These are phyloP conservation scores for Bradysia coprophila DNA, from an alignment of 1,140 invertebrate species.

Conservation along the genomic window DNA sequence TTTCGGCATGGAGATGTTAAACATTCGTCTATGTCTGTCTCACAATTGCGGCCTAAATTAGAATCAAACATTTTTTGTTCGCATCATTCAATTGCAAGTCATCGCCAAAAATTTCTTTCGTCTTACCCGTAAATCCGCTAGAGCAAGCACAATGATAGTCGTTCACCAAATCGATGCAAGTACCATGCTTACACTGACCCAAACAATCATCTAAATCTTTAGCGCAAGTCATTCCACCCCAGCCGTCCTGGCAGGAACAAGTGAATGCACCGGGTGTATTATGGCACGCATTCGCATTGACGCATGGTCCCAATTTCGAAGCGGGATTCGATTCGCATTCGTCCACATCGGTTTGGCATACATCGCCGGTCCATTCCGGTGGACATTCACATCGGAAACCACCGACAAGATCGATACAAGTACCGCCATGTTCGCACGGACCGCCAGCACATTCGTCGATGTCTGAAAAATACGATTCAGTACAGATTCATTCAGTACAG, in stretches of 20 bases:
- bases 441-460: slow-evolving; percentile 69
- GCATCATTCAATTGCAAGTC: neutral
- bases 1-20: slow-evolving; percentile 59
- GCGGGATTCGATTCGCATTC: slow-evolving; percentile 32
- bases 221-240: slow-evolving; percentile 73
- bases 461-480: no score
- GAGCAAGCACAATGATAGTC: slow-evolving; percentile 69
- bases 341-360: slow-evolving; percentile 57
- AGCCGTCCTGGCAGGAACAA: slow-evolving; percentile 65
- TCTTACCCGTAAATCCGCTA: slow-evolving; percentile 52
- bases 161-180: slow-evolving; percentile 67
- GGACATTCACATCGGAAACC: slow-evolving; percentile 61
- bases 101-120: neutral
- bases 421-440: slow-evolving; percentile 75
- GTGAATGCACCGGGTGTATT: slow-evolving; percentile 68
- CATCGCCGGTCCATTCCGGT: slow-evolving; percentile 59
- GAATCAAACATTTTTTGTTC: neutral
- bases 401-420: slow-evolving; percentile 57
- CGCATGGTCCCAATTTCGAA: slow-evolving; percentile 36
- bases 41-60: slow-evolving; percentile 36
- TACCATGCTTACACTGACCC: slow-evolving; percentile 70
- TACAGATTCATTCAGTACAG: no score
- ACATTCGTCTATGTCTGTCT: slow-evolving; percentile 58
- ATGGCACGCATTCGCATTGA: slow-evolving; percentile 61
- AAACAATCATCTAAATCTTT: slow-evolving; percentile 78